These are phyloP conservation scores for Stictonetta naevosa DNA, from an alignment of 2,113 vertebrate species.

Conservation along the genomic window DNA sequence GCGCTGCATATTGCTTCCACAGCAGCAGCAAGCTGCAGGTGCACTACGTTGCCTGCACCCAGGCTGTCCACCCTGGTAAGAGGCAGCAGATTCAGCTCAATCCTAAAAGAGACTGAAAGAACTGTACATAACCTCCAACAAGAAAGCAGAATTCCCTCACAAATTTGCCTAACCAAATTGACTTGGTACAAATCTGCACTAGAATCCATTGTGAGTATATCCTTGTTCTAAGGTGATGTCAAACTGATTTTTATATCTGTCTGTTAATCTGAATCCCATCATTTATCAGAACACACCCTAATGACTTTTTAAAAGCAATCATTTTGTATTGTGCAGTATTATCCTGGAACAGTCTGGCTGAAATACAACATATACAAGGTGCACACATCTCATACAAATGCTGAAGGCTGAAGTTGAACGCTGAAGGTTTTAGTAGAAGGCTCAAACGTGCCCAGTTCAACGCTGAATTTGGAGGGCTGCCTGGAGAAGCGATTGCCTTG, in stretches of 20 bases:
- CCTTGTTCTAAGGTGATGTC: not conserved
- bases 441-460: not conserved
- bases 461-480: not conserved
- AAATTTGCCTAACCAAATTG: not conserved
- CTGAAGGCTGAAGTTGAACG: too few species aligned
- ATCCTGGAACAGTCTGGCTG: not conserved
- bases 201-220: not conserved
- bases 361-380: not conserved
- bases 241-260: not conserved
- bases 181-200: not conserved
- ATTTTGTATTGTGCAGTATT: not conserved
- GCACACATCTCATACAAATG: not conserved
- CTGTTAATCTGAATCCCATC: not conserved
- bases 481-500: not conserved
- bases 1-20: not conserved
- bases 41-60: not conserved
- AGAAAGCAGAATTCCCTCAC: not conserved
- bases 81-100: not conserved
- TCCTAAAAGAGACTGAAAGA: not conserved
- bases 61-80: not conserved
- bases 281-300: not conserved
- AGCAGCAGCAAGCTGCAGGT: not conserved
- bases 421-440: not conserved
- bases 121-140: not conserved
- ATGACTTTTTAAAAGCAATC: not conserved